These are phyloP conservation scores for Eurytoma californica DNA, from an alignment of 2,888 invertebrate species.

Conservation along the genomic window DNA sequence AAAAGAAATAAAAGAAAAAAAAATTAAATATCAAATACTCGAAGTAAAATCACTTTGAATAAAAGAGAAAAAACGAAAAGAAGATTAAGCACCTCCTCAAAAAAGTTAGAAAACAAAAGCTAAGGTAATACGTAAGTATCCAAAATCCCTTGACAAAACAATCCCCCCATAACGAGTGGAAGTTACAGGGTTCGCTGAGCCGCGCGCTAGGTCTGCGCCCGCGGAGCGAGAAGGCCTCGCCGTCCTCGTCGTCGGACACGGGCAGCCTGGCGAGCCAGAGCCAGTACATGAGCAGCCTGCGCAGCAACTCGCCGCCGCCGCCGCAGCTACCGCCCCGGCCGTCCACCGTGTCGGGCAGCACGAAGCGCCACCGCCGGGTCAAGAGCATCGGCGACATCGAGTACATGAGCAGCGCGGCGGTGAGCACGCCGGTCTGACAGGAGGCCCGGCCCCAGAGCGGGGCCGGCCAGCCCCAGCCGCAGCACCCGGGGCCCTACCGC, in stretches of 20 bases:
- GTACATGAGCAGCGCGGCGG: slow-evolving; percentile 70
- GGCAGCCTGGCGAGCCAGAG: slow-evolving; percentile 77
- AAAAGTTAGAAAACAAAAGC: too few relatives aligned
- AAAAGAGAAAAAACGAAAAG: too few relatives aligned
- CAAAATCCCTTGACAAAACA: too few relatives aligned
- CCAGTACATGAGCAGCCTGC: slow-evolving; percentile 77
- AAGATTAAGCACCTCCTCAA: too few relatives aligned
- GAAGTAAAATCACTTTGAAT: neutral
- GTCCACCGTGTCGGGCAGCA: slow-evolving; percentile 69
- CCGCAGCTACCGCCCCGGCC: slow-evolving; percentile 74
- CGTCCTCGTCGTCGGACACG: slow-evolving; percentile 81
- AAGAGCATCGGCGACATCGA: slow-evolving; percentile 87
- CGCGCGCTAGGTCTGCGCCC: slow-evolving; percentile 82
- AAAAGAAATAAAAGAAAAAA: too few relatives aligned
- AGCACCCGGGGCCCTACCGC: slow-evolving; percentile 71
- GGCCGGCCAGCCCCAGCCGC: slow-evolving; percentile 28
- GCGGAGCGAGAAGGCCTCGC: slow-evolving; percentile 81
- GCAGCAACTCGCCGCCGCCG: slow-evolving; percentile 79
- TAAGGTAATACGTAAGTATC: too few relatives aligned
- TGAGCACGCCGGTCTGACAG: slow-evolving; percentile 73
- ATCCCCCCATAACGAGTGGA: too few relatives aligned
- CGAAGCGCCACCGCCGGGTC: slow-evolving; percentile 81
- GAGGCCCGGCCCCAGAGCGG: slow-evolving; percentile 70
- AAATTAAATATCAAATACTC: too few relatives aligned
- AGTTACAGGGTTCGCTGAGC: slow-evolving; percentile 83